Evolutionary conservation across 2,888 invertebrate species (phyloP), one percentile per base, ranked within the genome.

Genomic region (Campaea margaritaria): DNA sequence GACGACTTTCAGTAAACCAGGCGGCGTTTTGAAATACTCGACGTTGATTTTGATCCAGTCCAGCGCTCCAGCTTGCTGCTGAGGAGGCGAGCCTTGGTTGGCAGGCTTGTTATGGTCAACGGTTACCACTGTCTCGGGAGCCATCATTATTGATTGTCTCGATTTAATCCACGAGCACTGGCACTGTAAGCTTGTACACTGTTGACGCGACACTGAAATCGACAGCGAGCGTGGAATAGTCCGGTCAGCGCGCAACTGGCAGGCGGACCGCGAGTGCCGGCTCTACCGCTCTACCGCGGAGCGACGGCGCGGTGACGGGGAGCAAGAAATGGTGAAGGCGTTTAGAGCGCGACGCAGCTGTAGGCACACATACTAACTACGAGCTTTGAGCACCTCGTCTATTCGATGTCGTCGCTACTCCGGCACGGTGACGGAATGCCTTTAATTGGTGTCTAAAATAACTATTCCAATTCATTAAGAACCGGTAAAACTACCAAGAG

Each of bases 41-140:
- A 95, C 77, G 90, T 97, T 96, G 78, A 96, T 89, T 89, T 94
- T 95, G 76, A 97, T 93, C 94, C 96, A 96, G 69, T 94, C 93
- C 68, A 96, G 81, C 58, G 93, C 79, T 60, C 87, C 93, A 68
- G 93, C 93, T 75, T 94, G 93, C 71, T 86, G 90, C 78, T 90
- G 84, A 65, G 93, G 83, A 69, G 89, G 82, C 65, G 93, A 92
- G 13, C 67, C 69, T 58, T 69, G 69, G 67, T 81, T 79, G 58
- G 83, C 77, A 57, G 89, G 83, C 75, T 89, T 95, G 91, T 91
- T 95, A 83, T 95, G 95, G 82, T 96, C 95, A 86, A 96, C 95
- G 77, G 95, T 96, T 78, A 96, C 96, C 80, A 96, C 96, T 79
- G 96, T 96, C 93, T 96, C 96, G 85, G 96, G 95, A 95, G 96